phyloP scores from a whole-genome alignment of 2,797 vertebrate genomes.

The Chelmon rostratus region DNA sequence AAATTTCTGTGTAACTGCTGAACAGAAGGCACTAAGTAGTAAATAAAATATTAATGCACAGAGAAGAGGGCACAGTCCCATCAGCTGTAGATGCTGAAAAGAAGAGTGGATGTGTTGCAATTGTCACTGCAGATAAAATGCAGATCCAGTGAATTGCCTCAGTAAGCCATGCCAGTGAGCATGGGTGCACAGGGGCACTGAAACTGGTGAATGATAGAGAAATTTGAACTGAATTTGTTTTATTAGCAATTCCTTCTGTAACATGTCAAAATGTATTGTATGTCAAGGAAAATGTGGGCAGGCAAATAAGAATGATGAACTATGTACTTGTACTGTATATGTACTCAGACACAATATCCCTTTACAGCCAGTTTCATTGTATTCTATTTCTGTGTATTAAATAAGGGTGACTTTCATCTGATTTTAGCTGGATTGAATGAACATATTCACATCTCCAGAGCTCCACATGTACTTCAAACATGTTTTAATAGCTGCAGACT shows the following conservation, averaged over 20 bases:
- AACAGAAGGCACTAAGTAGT: neutral
- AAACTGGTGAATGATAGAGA: neutral
- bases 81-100: neutral
- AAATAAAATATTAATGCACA: too few species aligned
- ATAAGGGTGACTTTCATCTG: neutral
- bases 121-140: neutral
- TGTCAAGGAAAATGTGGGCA: neutral
- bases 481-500: slow-evolving; percentile 1
- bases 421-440: neutral
- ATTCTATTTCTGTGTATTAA: neutral
- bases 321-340: neutral
- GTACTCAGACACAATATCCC: neutral
- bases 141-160: neutral
- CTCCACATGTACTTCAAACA: neutral
- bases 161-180: neutral
- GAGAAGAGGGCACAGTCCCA: too few species aligned
- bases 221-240: neutral
- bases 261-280: neutral
- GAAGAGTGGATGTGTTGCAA: neutral
- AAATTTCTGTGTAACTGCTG: neutral
- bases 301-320: neutral
- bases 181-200: neutral
- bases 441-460: neutral
- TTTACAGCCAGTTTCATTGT: neutral
- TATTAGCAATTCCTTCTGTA: too few species aligned